Evolutionary conservation across 2,888 invertebrate genomes (phyloP).

Genomic region (Eremobia ochroleuca): DNA sequence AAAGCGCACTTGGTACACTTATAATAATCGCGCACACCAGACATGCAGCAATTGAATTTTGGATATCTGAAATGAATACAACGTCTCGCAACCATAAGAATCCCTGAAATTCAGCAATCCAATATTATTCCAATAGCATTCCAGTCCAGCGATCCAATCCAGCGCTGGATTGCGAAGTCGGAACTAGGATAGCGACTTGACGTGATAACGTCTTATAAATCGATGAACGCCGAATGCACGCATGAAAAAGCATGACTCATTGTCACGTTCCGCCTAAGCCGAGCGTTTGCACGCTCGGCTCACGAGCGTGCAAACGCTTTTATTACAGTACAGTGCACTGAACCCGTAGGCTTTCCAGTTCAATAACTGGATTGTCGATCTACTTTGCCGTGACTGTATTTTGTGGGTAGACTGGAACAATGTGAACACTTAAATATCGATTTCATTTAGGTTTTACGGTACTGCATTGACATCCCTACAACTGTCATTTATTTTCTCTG

Average conservation of each 20-base stretch:
- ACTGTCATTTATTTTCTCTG: constrained; percentile 59
- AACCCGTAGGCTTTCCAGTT: not conserved
- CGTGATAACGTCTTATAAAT: no score
- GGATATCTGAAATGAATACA: not conserved
- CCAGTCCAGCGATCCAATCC: no score
- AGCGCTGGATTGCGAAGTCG: no score
- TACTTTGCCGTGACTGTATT: not conserved
- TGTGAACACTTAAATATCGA: not conserved
- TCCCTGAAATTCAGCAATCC: not conserved
- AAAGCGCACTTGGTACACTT: not conserved
- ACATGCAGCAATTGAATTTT: not conserved
- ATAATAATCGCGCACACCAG: not conserved
- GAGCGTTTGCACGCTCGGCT: no score
- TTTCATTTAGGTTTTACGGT: not conserved
- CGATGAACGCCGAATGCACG: no score
- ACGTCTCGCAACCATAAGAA: not conserved
- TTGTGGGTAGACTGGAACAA: not conserved
- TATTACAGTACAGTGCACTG: not conserved
- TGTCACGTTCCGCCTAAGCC: no score
- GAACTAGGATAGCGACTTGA: not conserved
- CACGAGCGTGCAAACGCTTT: no score
- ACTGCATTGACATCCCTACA: constrained; percentile 32
- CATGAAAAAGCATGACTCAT: no score
- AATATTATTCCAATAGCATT: not conserved
- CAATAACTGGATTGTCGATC: not conserved